A percentile compares a stretch with the other conserved stretches of the same genome.
Evolutionary conservation across 2,797 vertebrate species (phyloP).

Genomic region (Ficedula albicollis): DNA sequence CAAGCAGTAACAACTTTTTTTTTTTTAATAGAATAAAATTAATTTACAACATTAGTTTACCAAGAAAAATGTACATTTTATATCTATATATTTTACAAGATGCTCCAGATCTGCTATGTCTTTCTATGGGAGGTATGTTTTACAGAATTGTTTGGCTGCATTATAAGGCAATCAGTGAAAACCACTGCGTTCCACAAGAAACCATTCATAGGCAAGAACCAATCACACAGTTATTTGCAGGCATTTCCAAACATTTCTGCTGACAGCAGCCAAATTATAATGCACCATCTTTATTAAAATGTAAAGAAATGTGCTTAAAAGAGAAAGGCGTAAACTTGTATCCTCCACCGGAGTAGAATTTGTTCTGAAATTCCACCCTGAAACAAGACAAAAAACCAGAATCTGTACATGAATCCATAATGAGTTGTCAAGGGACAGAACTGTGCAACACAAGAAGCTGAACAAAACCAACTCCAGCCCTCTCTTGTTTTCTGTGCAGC

Average conservation of each 20-base stretch:
- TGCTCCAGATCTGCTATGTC: not conserved
- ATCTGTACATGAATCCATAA: not conserved
- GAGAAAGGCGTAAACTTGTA: constrained; percentile 95
- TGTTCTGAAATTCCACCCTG: constrained; percentile 99
- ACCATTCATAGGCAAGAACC: constrained; percentile 16
- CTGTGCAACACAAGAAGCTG: not conserved
- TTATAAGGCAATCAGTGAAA: constrained; percentile 83
- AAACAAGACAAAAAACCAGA: not conserved
- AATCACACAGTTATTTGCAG: constrained; percentile 57
- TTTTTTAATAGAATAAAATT: constrained; percentile 56
- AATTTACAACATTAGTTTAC: constrained; percentile 54
- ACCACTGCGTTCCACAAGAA: constrained; percentile 35
- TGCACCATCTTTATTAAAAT: constrained; percentile 63
- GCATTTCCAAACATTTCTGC: not conserved
- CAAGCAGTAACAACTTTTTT: constrained; percentile 20
- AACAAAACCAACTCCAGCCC: not conserved
- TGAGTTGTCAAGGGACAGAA: not conserved
- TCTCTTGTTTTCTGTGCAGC: not conserved
- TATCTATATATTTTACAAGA: constrained; percentile 58
- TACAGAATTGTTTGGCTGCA: constrained; percentile 77
- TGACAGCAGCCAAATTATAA: constrained; percentile 44
- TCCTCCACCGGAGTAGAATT: constrained; percentile 93
- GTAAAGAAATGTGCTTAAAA: constrained; percentile 82
- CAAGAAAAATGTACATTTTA: constrained; percentile 52
- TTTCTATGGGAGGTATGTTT: constrained; percentile 54